Evolutionary conservation across 2,797 vertebrate genomes (phyloP).

Genomic region (Hemibagrus guttatus): DNA sequence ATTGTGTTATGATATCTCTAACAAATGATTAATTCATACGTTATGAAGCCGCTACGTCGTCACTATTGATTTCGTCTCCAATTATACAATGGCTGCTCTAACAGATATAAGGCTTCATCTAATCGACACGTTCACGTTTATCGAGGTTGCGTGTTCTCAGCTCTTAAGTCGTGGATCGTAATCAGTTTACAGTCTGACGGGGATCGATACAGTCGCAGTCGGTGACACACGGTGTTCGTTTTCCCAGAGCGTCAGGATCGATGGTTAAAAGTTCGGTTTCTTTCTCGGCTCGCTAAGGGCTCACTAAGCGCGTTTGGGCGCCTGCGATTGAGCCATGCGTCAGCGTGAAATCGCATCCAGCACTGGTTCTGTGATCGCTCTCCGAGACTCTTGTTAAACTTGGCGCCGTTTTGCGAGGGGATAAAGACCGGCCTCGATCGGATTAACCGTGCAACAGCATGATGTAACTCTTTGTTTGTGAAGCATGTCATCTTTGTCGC

Average conservation of each 20-base stretch:
- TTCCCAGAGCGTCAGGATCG: background rate
- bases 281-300: conserved; percentile 44
- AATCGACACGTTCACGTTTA: background rate
- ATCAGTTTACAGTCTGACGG: background rate
- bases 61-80: too few relatives aligned
- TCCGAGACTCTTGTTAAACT: conserved; percentile 85
- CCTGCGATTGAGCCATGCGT: conserved; percentile 78
- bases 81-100: background rate
- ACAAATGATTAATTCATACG: background rate
- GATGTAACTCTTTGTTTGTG: conserved; percentile 85
- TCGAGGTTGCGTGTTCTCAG: background rate
- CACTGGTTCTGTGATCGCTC: conserved; percentile 79
- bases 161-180: background rate
- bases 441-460: conserved; percentile 82
- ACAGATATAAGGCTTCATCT: background rate
- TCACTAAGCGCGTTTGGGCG: conserved; percentile 74
- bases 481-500: conserved; percentile 70
- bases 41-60: background rate
- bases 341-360: conserved; percentile 82
- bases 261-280: background rate
- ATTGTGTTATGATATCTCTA: background rate
- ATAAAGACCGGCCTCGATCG: conserved; percentile 82
- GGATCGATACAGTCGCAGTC: background rate
- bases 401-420: conserved; percentile 79
- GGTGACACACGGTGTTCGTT: background rate